A percentile compares a stretch with the other conserved stretches of the same genome.
phyloP scores from a whole-genome alignment of 37 sponge, comb jelly and placozoan genomes.

The Haliclona indistincta region DNA sequence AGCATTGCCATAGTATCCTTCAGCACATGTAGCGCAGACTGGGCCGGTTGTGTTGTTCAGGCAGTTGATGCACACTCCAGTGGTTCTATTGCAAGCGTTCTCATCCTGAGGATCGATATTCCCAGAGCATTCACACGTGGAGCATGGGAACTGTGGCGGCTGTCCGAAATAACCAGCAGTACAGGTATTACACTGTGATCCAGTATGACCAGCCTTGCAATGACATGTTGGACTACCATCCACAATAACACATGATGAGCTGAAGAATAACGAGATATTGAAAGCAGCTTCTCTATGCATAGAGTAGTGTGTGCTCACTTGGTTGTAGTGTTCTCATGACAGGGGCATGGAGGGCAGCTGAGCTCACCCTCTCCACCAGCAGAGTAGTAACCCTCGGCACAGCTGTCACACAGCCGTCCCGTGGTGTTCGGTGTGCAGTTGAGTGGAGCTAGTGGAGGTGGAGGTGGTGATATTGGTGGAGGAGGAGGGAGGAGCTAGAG shows the following conservation, averaged over 20 bases:
- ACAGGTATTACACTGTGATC: conserved; percentile 32
- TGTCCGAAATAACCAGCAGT: conserved; percentile 28
- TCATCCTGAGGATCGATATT: conserved; percentile 18
- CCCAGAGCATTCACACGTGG: conserved; percentile 46
- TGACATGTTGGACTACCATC: conserved; percentile 8
- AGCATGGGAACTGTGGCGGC: conserved; percentile 32
- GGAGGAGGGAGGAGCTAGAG: not conserved
- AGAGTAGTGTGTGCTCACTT: conserved; percentile 34
- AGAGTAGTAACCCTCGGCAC: conserved; percentile 29
- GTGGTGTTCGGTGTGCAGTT: conserved; percentile 24
- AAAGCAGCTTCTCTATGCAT: conserved; percentile 16
- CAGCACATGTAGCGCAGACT: conserved; percentile 5
- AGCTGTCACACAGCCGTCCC: conserved; percentile 22
- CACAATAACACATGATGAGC: conserved; percentile 10
- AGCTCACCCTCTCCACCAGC: not conserved
- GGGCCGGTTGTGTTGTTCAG: not conserved
- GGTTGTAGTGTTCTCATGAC: conserved; percentile 11
- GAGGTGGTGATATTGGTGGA: not conserved
- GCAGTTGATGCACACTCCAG: not conserved
- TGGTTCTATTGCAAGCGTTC: not conserved
- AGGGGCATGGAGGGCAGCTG: conserved; percentile 28
- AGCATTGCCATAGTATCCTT: conserved; percentile 31
- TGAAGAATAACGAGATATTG: conserved; percentile 33
- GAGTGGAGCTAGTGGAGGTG: not conserved
- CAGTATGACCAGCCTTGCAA: conserved; percentile 32